phyloP scores from a whole-genome alignment of 2,888 invertebrate genomes.

The Himalopsyche tibetana region DNA sequence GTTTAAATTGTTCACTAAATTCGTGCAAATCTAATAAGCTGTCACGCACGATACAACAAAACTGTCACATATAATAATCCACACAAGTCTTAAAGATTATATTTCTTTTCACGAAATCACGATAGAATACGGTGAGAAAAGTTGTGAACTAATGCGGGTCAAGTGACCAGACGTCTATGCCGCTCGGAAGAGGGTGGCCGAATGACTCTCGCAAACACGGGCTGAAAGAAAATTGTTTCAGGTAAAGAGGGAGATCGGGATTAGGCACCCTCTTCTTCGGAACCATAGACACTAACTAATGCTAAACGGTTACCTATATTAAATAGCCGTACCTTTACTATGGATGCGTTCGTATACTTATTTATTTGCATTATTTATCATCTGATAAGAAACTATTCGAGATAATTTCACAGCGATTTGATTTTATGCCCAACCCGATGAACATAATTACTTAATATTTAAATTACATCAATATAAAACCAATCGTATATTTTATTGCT shows the following conservation, averaged over 20 bases:
- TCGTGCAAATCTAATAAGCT: neutral
- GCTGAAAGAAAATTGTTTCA: constrained; percentile 25
- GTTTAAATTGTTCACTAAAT: neutral
- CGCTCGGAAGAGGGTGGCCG: constrained; percentile 30
- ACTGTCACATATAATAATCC: neutral
- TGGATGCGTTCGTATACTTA: too few relatives aligned
- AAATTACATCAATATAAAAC: too few relatives aligned
- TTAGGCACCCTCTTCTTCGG: neutral
- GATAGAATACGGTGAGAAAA: neutral
- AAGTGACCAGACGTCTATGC: neutral
- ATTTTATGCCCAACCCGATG: too few relatives aligned
- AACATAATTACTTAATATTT: too few relatives aligned
- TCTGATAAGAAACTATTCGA: too few relatives aligned
- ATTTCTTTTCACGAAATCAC: constrained; percentile 29
- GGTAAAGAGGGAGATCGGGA: neutral
- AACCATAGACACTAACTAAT: constrained; percentile 5
- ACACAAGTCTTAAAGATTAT: neutral
- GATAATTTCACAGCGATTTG: too few relatives aligned
- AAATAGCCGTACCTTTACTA: too few relatives aligned
- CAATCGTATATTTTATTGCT: too few relatives aligned
- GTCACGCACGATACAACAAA: neutral
- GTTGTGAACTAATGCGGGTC: neutral
- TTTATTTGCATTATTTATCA: too few relatives aligned
- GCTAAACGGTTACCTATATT: too few relatives aligned
- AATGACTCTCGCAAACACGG: neutral